These are phyloP conservation scores for Metridium senile DNA, from an alignment of 92 coral and sea anemone species.

Conservation along the genomic window DNA sequence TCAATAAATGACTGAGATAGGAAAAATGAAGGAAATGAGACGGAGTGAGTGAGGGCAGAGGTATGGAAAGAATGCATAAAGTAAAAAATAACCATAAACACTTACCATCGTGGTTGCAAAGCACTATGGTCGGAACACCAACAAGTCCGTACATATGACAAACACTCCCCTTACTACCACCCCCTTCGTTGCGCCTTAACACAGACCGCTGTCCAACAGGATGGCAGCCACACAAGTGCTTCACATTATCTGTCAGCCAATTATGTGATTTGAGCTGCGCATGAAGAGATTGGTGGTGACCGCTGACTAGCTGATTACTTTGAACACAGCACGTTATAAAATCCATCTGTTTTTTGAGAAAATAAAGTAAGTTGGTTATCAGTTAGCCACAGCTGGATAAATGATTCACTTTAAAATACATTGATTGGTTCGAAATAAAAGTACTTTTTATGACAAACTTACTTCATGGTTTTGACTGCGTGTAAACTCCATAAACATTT, in stretches of 20 bases:
- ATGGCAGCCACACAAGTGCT: constrained; percentile 87
- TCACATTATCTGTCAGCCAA: constrained; percentile 56
- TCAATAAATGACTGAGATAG: too few relatives aligned
- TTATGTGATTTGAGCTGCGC: constrained; percentile 49
- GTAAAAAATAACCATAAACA: background rate
- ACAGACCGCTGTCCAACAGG: constrained; percentile 60
- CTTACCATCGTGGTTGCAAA: constrained; percentile 75
- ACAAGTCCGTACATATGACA: constrained; percentile 77
- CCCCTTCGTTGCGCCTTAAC: constrained; percentile 49
- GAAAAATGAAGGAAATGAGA: too few relatives aligned
- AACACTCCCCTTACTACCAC: constrained; percentile 48
- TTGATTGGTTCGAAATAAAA: too few relatives aligned
- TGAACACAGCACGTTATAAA: constrained; percentile 85
- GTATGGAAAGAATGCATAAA: background rate
- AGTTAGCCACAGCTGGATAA: background rate
- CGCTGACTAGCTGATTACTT: constrained; percentile 66
- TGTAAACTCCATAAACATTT: constrained; percentile 65
- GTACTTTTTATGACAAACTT: background rate
- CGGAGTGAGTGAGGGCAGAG: too few relatives aligned
- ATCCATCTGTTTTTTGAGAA: constrained; percentile 35
- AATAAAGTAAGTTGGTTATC: background rate
- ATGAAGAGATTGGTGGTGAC: constrained; percentile 68
- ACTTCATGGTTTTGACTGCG: constrained; percentile 67
- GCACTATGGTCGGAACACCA: constrained; percentile 87
- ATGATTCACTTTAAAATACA: too few relatives aligned